Conservation (phyloP, 2,797 vertebrate genomes). For the Saxicola maurus region DNA sequence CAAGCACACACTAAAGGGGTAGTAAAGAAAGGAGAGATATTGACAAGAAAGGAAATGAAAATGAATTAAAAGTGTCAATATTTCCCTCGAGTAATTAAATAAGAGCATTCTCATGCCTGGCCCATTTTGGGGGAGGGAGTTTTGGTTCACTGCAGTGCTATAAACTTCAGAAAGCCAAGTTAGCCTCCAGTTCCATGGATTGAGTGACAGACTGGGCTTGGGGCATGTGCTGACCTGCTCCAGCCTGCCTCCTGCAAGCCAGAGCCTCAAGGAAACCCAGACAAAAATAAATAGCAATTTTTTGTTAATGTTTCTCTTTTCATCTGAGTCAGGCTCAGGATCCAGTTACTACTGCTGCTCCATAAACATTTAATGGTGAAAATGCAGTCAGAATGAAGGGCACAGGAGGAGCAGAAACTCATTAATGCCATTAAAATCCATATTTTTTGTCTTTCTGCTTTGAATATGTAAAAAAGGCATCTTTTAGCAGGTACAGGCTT, state of each 20-base stretch:
- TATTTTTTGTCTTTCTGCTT: accelerated
- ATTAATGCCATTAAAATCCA: not conserved
- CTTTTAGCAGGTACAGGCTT: not conserved
- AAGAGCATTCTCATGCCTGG: not conserved
- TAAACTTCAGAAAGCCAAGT: not conserved
- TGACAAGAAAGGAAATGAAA: conserved; percentile 3
- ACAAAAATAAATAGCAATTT: not conserved
- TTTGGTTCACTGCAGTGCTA: not conserved
- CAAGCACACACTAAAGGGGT: not conserved
- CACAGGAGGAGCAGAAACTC: accelerated
- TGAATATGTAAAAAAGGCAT: accelerated
- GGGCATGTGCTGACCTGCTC: not conserved
- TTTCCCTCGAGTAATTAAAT: conserved; percentile 6
- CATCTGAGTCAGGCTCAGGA: not conserved
- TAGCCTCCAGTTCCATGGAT: not conserved
- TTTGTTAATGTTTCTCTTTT: not conserved
- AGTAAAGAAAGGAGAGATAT: not conserved
- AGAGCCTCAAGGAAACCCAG: not conserved
- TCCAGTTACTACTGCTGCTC: not conserved
- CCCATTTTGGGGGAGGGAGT: not conserved
- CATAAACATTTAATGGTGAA: not conserved
- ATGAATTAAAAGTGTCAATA: conserved; percentile 14
- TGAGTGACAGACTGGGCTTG: not conserved
- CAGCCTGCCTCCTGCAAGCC: not conserved
- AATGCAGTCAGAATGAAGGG: not conserved